A percentile compares a stretch with the other conserved stretches of the same genome.
phyloP scores from a whole-genome alignment of 1,140 invertebrate species.

The Fopius arisanus region DNA sequence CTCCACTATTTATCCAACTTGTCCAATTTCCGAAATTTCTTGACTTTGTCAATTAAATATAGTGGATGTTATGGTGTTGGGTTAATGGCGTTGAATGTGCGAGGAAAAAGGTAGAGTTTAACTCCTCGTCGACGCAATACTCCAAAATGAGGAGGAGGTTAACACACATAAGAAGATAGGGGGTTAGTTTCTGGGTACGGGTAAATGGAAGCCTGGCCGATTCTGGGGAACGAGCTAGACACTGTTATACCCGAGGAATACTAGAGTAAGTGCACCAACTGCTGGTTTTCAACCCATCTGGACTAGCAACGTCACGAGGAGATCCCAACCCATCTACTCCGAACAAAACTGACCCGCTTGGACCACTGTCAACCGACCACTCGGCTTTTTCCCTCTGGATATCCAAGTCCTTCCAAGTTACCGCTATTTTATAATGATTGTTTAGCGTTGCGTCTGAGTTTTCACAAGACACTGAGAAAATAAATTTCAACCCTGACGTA shows the following conservation, averaged over 20 bases:
- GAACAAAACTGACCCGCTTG: constrained; percentile 13
- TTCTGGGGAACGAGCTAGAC: background rate
- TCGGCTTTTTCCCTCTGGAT: background rate
- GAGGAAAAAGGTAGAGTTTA: background rate
- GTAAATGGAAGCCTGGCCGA: background rate
- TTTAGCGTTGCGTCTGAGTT: too few relatives aligned
- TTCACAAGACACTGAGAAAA: too few relatives aligned
- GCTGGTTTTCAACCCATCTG: background rate
- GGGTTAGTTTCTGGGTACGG: background rate
- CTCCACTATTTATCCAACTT: too few relatives aligned
- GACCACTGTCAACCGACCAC: background rate
- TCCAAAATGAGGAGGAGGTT: constrained; percentile 29
- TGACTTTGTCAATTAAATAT: constrained; percentile 48
- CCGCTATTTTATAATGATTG: background rate
- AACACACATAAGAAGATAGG: constrained; percentile 26
- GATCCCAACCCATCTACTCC: background rate
- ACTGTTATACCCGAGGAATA: background rate
- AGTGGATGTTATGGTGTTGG: constrained; percentile 44
- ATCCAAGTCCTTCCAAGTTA: background rate
- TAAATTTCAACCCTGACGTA: too few relatives aligned
- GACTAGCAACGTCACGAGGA: background rate
- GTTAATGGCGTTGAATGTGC: constrained; percentile 43
- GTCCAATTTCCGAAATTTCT: too few relatives aligned
- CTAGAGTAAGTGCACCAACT: constrained; percentile 30
- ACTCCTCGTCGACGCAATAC: background rate